Evolutionary conservation across 1,140 invertebrate species (phyloP), one percentile per base, ranked within the genome.

Genomic region (Coptotermes formosanus): DNA sequence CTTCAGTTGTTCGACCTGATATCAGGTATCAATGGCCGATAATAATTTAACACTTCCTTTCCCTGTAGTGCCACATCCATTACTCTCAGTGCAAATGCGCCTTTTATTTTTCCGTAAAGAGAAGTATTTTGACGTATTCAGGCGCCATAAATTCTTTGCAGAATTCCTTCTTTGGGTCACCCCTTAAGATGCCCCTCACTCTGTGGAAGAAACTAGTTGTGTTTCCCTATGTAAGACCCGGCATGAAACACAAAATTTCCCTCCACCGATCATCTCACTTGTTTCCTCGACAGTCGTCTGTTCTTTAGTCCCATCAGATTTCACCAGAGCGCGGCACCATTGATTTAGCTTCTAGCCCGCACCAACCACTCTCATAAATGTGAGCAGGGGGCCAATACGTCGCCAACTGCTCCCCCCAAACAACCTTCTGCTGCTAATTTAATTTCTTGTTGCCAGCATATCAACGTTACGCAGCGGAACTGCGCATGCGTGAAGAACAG

Each of bases 351-450:
- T 64, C 59, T n/a, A 1, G 59, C 64, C n/a, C 25, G n/a, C n/a
- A 30, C 25, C 25, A 75, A 75, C 64, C 64, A 75, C 64, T 75
- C n/a, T 75, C 64, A 75, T 75, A 75, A 75, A n/a, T 75, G n/a
- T 30, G 64, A 75, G 64, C n/a, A 75, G n/a, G 16, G 52, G 52
- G 64, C 25, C 64, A 14, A 75, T 75, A 64, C 19, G 25, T 64
- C 7, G 59, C 59, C 59, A 23, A 12, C 59, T 21, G 9, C 59
- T 8, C 9, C 52, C 52, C 4, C 19, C 19, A 38, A 38, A 38
- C 38, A 38, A 16, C 52, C 14, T 21, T 19, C 52, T 16, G 19
- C 52, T 30, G 64, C 8, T 75, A 75, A 75, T 75, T 75, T 75
- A 75, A 75, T 75, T 75, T 75, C 64, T 75, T 75, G 64, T 75